Evolutionary conservation across 2,888 invertebrate genomes (phyloP).

Genomic region (Drosophila histrio): DNA sequence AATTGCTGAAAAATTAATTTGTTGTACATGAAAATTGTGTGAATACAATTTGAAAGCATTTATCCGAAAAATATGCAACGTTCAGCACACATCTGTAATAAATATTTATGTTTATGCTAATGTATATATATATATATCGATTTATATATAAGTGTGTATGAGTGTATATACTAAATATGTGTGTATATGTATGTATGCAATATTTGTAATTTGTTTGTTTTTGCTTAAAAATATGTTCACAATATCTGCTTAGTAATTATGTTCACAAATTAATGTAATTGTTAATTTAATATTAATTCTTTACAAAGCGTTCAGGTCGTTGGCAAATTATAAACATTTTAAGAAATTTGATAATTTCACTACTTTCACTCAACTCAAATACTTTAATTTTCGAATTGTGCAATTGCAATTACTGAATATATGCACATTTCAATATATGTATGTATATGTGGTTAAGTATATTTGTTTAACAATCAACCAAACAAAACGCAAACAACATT

Average conservation of each 20-base stretch:
- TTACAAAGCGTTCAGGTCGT: slow-evolving; percentile 74
- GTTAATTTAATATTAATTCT: slow-evolving; percentile 13
- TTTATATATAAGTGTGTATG: slow-evolving; percentile 21
- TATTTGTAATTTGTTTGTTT: slow-evolving; percentile 56
- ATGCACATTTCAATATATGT: slow-evolving; percentile 30
- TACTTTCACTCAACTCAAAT: slow-evolving; percentile 47
- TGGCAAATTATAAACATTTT: slow-evolving; percentile 57
- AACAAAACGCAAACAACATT: slow-evolving; percentile 73
- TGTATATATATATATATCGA: slow-evolving; percentile 54
- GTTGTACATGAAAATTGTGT: slow-evolving; percentile 22
- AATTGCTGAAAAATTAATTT: slow-evolving; percentile 19
- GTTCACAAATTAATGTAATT: slow-evolving; percentile 60
- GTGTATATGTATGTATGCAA: slow-evolving; percentile 37
- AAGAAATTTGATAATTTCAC: slow-evolving; percentile 47
- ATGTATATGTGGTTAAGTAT: slow-evolving; percentile 23
- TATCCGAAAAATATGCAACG: slow-evolving; percentile 40
- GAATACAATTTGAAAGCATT: slow-evolving; percentile 34
- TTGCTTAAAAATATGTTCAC: slow-evolving; percentile 71
- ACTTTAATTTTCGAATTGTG: slow-evolving; percentile 49
- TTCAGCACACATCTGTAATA: slow-evolving; percentile 33
- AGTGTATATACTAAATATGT: slow-evolving; percentile 11
- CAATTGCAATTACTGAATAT: slow-evolving; percentile 45
- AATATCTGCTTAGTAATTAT: slow-evolving; percentile 71
- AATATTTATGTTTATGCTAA: slow-evolving; percentile 43
- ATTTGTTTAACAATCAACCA: slow-evolving; percentile 68